A percentile compares a stretch with the other conserved stretches of the same genome.
These are phyloP conservation scores for Malurus melanocephalus DNA, from an alignment of 2,113 vertebrate genomes.

Conservation along the genomic window DNA sequence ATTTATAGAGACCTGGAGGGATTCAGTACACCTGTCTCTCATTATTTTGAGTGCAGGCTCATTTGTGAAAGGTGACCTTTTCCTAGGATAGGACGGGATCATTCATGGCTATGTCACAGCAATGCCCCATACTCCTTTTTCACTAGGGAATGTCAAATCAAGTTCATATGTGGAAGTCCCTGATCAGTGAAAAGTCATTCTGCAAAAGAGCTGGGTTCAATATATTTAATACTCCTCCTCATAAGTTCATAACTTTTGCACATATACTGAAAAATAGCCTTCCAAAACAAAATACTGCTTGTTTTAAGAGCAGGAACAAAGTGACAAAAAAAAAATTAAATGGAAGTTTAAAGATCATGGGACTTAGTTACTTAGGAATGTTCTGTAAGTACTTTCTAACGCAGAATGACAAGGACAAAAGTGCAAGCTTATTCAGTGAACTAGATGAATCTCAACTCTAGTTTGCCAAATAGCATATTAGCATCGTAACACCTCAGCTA, in stretches of 20 bases:
- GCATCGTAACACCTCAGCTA: neutral
- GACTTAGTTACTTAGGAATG: neutral
- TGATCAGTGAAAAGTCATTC: neutral
- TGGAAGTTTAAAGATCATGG: neutral
- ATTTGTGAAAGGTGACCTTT: neutral
- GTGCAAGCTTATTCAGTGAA: neutral
- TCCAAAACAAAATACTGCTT: neutral
- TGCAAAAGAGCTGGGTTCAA: neutral
- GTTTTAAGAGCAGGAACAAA: neutral
- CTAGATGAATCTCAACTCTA: neutral
- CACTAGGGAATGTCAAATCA: neutral
- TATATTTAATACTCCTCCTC: neutral
- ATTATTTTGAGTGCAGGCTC: neutral
- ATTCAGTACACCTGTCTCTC: neutral
- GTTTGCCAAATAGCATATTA: neutral
- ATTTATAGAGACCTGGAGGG: neutral
- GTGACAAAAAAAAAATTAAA: neutral
- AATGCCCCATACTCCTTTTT: neutral
- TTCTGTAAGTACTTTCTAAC: neutral
- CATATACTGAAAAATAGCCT: neutral
- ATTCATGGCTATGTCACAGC: neutral
- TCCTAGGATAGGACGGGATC: neutral
- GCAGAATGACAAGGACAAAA: neutral
- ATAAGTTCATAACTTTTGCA: neutral
- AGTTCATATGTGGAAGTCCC: neutral